Percentiles rank a stretch among this genome's conserved stretches.
phyloP scores from a whole-genome alignment of 2,888 invertebrate genomes.

The Tribolium freemani region DNA sequence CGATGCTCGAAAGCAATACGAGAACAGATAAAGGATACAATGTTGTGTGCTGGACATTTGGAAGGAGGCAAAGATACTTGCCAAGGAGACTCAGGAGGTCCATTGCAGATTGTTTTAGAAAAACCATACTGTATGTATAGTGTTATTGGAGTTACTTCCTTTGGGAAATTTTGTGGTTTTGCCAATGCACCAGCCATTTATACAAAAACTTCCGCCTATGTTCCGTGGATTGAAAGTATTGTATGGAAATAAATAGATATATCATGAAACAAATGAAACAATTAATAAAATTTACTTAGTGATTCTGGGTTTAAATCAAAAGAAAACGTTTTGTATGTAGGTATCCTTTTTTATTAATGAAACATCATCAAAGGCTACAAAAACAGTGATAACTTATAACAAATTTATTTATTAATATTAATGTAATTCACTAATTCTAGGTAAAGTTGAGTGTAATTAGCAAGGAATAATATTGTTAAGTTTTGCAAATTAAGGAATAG shows the following conservation, averaged over 20 bases:
- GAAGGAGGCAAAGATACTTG: constrained; percentile 47
- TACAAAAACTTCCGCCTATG: constrained; percentile 66
- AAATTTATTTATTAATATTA: no score
- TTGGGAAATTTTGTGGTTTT: constrained; percentile 65
- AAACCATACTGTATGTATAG: constrained; percentile 67
- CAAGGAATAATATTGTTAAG: no score
- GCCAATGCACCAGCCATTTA: constrained; percentile 67
- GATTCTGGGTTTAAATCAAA: no score
- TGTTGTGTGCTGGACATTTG: constrained; percentile 46
- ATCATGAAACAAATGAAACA: no score
- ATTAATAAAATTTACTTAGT: no score
- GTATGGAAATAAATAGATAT: constrained; percentile 61
- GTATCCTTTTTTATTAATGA: no score
- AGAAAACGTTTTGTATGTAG: no score
- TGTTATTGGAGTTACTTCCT: constrained; percentile 68
- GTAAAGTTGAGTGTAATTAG: no score
- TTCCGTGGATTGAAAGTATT: constrained; percentile 68
- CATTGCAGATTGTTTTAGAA: constrained; percentile 46
- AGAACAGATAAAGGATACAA: not conserved
- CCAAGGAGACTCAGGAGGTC: constrained; percentile 52
- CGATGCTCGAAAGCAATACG: not conserved
- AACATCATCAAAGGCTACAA: no score
- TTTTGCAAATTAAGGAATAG: no score
- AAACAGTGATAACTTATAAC: no score
- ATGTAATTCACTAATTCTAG: no score